Conservation (phyloP, 2,113 vertebrate species). For the Oryzias woworae region DNA sequence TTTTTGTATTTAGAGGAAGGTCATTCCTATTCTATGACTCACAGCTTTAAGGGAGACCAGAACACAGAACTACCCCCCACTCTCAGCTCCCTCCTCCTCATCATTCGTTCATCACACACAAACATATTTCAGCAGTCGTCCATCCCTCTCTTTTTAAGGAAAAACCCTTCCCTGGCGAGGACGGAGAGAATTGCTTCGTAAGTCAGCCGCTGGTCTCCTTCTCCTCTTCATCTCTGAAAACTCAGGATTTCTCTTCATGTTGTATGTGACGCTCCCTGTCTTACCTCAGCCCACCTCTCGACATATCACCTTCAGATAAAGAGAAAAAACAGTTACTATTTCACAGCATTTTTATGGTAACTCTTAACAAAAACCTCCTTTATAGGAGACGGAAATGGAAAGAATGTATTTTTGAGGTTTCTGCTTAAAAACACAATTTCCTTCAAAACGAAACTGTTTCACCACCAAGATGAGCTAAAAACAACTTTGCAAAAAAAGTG, state of each 20-base stretch:
- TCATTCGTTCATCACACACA: conserved; percentile 40
- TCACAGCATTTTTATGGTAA: no score
- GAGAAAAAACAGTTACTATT: neutral
- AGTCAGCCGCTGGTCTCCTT: conserved; percentile 50
- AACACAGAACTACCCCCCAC: conserved; percentile 27
- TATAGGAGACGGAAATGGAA: no score
- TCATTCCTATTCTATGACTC: conserved; percentile 73
- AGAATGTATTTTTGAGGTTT: no score
- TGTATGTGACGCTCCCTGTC: neutral
- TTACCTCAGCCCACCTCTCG: neutral
- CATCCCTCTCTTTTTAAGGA: conserved; percentile 70
- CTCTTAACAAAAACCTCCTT: no score
- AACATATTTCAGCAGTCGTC: conserved; percentile 5
- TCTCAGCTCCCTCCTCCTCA: conserved; percentile 9
- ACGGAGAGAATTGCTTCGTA: conserved; percentile 32
- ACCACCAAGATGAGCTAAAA: no score
- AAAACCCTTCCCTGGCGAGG: conserved; percentile 55
- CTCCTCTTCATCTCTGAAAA: conserved; percentile 10
- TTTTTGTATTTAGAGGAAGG: conserved; percentile 37
- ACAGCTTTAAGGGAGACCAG: conserved; percentile 65
- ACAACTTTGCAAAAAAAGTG: no score
- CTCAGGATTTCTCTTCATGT: conserved; percentile 7
- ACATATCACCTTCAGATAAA: neutral
- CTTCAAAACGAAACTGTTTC: no score
- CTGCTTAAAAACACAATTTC: no score